A percentile compares a stretch with the other conserved stretches of the same genome.
Conservation (phyloP, 2,888 invertebrate species). For the Acanthosoma haemorrhoidale region DNA sequence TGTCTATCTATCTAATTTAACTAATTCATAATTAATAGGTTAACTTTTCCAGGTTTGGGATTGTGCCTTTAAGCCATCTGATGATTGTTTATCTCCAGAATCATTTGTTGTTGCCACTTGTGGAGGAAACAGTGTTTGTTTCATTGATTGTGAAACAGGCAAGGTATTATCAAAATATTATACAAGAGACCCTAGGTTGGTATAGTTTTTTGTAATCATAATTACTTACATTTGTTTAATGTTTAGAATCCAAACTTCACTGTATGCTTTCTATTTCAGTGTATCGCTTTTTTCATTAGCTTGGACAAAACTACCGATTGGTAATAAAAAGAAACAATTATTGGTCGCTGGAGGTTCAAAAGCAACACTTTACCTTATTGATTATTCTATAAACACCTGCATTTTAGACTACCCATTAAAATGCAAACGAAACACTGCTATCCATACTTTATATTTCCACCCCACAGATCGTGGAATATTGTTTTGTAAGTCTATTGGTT, state of each 20-base stretch:
- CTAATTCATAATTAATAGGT: neutral
- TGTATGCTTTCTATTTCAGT: slow-evolving; percentile 36
- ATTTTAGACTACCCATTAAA: slow-evolving; percentile 37
- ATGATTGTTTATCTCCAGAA: slow-evolving; percentile 42
- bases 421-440: neutral
- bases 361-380: slow-evolving; percentile 42
- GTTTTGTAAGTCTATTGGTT: slow-evolving; percentile 40
- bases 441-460: slow-evolving; percentile 41
- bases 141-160: slow-evolving; percentile 48
- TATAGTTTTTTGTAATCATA: too few species aligned
- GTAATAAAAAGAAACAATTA: slow-evolving; percentile 34
- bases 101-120: slow-evolving; percentile 48
- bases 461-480: slow-evolving; percentile 39
- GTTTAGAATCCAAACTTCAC: neutral
- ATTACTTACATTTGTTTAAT: neutral
- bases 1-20: too few species aligned
- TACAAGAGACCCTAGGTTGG: slow-evolving; percentile 41
- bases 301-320: slow-evolving; percentile 46
- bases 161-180: slow-evolving; percentile 47
- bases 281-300: slow-evolving; percentile 48
- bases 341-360: slow-evolving; percentile 43
- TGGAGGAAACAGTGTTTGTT: slow-evolving; percentile 50
- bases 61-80: slow-evolving; percentile 49
- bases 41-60: slow-evolving; percentile 46
- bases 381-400: slow-evolving; percentile 39